These are phyloP conservation scores for Zaprionus bogoriensis DNA, from an alignment of 2,888 invertebrate genomes.

Conservation along the genomic window DNA sequence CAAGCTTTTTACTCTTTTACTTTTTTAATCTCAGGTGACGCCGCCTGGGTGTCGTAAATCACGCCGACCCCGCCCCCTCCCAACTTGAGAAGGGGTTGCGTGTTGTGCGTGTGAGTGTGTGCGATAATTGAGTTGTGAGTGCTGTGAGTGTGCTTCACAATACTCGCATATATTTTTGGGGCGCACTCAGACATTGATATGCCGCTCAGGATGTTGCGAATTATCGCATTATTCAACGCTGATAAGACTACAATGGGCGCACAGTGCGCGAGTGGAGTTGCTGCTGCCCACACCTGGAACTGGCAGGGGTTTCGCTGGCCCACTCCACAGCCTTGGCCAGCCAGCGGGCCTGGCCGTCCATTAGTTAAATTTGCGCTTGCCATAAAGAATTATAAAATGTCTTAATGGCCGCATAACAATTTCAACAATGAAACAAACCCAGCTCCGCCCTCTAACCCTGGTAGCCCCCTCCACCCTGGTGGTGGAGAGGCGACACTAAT, in stretches of 20 bases:
- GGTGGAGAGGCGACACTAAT: constrained; percentile 80
- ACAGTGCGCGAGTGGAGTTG: background rate
- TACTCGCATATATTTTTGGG: constrained; percentile 27
- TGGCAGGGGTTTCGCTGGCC: background rate
- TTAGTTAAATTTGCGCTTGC: constrained; percentile 61
- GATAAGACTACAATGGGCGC: constrained; percentile 47
- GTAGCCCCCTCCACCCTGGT: too few relatives aligned
- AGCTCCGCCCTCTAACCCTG: too few relatives aligned
- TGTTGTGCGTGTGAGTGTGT: constrained; percentile 41
- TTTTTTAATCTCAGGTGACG: constrained; percentile 83
- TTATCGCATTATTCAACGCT: constrained; percentile 62
- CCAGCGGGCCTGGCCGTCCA: constrained; percentile 45
- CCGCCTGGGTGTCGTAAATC: constrained; percentile 82
- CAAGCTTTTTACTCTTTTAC: constrained; percentile 79
- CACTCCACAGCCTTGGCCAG: constrained; percentile 11
- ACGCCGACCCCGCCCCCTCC: constrained; percentile 37
- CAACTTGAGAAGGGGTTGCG: constrained; percentile 51
- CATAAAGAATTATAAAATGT: constrained; percentile 79
- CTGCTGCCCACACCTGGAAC: too few relatives aligned
- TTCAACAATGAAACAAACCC: constrained; percentile 63
- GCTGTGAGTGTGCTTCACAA: constrained; percentile 68
- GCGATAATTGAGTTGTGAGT: constrained; percentile 77
- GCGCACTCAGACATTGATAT: constrained; percentile 67
- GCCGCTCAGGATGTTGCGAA: constrained; percentile 69
- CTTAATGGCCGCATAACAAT: constrained; percentile 74